Percentiles rank a stretch among this genome's conserved stretches.
Conservation (phyloP, 2,888 invertebrate species). For the Agrotis exclamationis region DNA sequence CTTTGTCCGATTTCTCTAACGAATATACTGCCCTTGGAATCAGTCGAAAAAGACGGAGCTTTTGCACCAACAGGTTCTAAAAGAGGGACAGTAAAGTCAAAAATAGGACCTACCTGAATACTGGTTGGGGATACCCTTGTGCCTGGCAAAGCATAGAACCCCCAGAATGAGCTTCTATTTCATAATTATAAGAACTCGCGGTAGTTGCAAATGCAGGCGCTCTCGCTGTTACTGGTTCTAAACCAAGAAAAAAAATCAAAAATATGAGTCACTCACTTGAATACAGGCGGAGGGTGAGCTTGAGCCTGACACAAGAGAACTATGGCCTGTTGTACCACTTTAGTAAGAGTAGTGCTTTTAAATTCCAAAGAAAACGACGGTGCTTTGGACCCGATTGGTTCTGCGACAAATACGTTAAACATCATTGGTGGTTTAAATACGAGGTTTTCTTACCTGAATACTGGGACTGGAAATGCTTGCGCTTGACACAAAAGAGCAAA, state of each 20-base stretch:
- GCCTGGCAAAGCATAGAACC: conserved; percentile 91
- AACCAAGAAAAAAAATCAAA: conserved; percentile 73
- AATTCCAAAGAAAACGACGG: conserved; percentile 90
- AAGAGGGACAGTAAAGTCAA: conserved; percentile 66
- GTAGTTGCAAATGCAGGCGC: conserved; percentile 89
- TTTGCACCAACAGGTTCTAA: conserved; percentile 92
- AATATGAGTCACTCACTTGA: conserved; percentile 91
- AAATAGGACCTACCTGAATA: conserved; percentile 91
- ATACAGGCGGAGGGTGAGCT: conserved; percentile 92
- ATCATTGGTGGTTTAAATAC: conserved; percentile 45
- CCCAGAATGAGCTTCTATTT: conserved; percentile 80
- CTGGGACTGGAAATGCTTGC: conserved; percentile 94
- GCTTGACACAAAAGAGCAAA: conserved; percentile 94
- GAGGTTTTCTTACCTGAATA: conserved; percentile 85
- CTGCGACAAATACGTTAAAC: conserved; percentile 80
- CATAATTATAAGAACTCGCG: conserved; percentile 88
- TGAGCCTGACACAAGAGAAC: conserved; percentile 93
- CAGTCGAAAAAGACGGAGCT: conserved; percentile 92
- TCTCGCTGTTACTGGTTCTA: conserved; percentile 89
- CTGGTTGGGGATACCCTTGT: conserved; percentile 92
- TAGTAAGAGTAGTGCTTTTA: conserved; percentile 92
- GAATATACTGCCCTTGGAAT: conserved; percentile 92
- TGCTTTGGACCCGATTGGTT: conserved; percentile 92
- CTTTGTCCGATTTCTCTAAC: conserved; percentile 90
- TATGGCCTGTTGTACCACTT: conserved; percentile 88